These are phyloP conservation scores for Seira musarum DNA, from an alignment of 2,888 invertebrate genomes.

Conservation along the genomic window DNA sequence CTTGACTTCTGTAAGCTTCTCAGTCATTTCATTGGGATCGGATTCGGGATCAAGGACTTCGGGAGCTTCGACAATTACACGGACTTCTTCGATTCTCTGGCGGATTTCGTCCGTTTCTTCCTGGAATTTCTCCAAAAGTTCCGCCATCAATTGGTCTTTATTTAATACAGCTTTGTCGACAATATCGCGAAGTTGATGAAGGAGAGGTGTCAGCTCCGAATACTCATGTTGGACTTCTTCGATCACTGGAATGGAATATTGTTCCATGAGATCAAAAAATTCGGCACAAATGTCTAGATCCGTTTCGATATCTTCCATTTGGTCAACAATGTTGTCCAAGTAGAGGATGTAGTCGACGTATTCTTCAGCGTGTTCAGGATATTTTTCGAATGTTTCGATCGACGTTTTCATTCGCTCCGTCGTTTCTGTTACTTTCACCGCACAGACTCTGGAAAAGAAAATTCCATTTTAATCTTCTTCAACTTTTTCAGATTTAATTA, in stretches of 20 bases:
- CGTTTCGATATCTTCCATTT: slow-evolving; percentile 81
- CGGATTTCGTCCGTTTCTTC: slow-evolving; percentile 84
- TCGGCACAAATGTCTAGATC: slow-evolving; percentile 87
- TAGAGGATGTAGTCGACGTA: slow-evolving; percentile 82
- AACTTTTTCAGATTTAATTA: not conserved
- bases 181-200: slow-evolving; percentile 76
- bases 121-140: slow-evolving; percentile 82
- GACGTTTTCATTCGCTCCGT: slow-evolving; percentile 78
- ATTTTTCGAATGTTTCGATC: slow-evolving; percentile 77
- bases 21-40: slow-evolving; percentile 79
- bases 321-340: slow-evolving; percentile 76
- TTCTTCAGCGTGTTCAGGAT: slow-evolving; percentile 82
- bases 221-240: slow-evolving; percentile 77
- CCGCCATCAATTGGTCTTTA: slow-evolving; percentile 79
- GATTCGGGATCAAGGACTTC: slow-evolving; percentile 83
- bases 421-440: not conserved
- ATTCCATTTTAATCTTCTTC: slow-evolving; percentile 6
- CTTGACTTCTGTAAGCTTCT: slow-evolving; percentile 78
- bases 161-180: slow-evolving; percentile 82
- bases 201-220: slow-evolving; percentile 72
- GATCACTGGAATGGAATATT: slow-evolving; percentile 82
- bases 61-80: slow-evolving; percentile 79
- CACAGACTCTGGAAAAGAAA: slow-evolving; percentile 19
- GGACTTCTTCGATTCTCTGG: slow-evolving; percentile 81
- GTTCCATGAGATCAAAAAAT: slow-evolving; percentile 87